phyloP scores from a whole-genome alignment of 2,888 invertebrate genomes.

The Drosophila recens region DNA sequence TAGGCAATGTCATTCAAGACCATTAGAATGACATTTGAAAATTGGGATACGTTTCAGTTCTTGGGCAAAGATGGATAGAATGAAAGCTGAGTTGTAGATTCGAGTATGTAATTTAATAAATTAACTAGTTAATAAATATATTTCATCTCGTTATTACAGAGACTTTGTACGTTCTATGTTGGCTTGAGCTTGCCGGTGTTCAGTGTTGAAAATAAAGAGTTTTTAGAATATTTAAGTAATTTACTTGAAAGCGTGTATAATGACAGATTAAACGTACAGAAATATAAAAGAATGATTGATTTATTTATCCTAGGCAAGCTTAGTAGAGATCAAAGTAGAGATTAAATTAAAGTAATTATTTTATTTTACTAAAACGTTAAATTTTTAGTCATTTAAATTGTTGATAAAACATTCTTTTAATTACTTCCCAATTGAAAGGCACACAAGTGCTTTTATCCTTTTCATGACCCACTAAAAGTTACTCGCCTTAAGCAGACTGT shows the following conservation, averaged over 20 bases:
- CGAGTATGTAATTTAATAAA: neutral
- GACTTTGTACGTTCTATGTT: too few species aligned
- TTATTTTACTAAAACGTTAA: neutral
- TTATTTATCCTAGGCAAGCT: too few species aligned
- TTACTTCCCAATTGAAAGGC: slow-evolving; percentile 26
- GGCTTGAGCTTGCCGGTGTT: too few species aligned
- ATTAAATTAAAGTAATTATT: neutral
- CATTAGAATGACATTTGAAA: slow-evolving; percentile 9
- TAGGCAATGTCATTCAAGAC: slow-evolving; percentile 19
- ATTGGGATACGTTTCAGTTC: neutral
- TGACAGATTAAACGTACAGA: neutral
- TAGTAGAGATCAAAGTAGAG: too few species aligned
- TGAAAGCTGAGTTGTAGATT: neutral
- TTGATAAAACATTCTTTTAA: neutral
- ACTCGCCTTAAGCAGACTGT: slow-evolving; percentile 36
- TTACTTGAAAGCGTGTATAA: neutral
- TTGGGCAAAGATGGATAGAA: neutral
- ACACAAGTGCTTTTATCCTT: slow-evolving; percentile 9
- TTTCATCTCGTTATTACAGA: neutral
- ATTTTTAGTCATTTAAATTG: too few species aligned
- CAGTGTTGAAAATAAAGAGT: too few species aligned
- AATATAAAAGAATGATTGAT: neutral
- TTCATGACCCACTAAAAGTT: slow-evolving; percentile 52
- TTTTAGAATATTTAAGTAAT: neutral
- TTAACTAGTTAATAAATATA: neutral